These are phyloP conservation scores for Zygothrica quintamaculata DNA, from an alignment of 2,888 invertebrate species.

Conservation along the genomic window DNA sequence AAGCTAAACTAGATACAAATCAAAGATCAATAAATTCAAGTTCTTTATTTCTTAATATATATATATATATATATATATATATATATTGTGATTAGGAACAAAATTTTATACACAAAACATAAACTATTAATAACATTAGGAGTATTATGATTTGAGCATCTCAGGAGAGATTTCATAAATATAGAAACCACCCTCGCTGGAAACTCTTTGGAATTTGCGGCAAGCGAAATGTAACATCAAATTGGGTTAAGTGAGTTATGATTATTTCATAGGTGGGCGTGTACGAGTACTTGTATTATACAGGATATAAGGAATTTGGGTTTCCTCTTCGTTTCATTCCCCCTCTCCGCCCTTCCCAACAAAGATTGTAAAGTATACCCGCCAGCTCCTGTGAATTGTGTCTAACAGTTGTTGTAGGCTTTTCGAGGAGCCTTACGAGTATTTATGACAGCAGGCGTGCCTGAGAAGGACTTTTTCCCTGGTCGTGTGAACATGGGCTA, in stretches of 20 bases:
- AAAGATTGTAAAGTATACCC: not conserved
- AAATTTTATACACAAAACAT: no score
- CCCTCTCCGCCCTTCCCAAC: no score
- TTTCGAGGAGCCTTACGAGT: not conserved
- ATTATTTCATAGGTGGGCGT: conserved; percentile 56
- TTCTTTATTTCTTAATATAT: no score
- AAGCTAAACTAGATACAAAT: no score
- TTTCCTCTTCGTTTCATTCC: no score
- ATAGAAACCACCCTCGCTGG: conserved; percentile 16
- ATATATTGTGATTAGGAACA: no score
- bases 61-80: no score
- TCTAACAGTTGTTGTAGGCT: not conserved
- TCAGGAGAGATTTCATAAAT: no score
- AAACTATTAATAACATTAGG: no score
- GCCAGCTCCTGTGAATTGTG: not conserved
- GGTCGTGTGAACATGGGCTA: no score
- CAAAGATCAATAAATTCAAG: no score
- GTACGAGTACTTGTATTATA: not conserved
- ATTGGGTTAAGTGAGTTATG: conserved; percentile 73
- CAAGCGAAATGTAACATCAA: conserved; percentile 41
- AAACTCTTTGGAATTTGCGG: conserved; percentile 13
- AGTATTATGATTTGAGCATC: no score
- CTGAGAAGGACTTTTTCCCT: not conserved
- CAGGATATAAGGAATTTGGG: not conserved
- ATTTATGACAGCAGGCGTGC: conserved; percentile 1